Conservation (phyloP, 2,113 vertebrate genomes). For the Cacatua alba region DNA sequence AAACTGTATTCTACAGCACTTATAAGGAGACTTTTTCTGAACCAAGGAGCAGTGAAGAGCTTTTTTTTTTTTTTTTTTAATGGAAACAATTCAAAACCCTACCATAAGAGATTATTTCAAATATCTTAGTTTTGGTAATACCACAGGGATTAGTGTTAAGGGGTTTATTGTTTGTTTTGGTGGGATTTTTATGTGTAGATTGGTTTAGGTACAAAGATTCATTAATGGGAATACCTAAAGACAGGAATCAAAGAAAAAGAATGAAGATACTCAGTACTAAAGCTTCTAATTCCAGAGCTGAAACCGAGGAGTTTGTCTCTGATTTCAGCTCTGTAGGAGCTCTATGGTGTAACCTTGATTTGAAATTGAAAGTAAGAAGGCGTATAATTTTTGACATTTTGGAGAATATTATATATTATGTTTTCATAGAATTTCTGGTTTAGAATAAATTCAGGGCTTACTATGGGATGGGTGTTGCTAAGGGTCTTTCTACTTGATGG, state of each 20-base stretch:
- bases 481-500: conserved; percentile 28
- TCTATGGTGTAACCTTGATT: background rate
- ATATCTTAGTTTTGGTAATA: background rate
- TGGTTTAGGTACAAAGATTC: background rate
- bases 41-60: background rate
- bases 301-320: background rate
- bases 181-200: background rate
- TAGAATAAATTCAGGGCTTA: background rate
- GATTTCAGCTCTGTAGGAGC: background rate
- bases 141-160: background rate
- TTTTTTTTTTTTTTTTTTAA: background rate
- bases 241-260: background rate
- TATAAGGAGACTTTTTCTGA: background rate
- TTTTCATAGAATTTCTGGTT: background rate
- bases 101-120: background rate
- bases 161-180: accelerated
- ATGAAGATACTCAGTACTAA: background rate
- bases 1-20: background rate
- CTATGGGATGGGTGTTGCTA: background rate
- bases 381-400: background rate
- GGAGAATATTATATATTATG: background rate
- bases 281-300: background rate
- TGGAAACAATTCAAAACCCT: background rate
- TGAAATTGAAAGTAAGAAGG: background rate
- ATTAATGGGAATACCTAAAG: background rate